phyloP scores from a whole-genome alignment of 2,797 vertebrate genomes.

The Triplophysa bombifrons region DNA sequence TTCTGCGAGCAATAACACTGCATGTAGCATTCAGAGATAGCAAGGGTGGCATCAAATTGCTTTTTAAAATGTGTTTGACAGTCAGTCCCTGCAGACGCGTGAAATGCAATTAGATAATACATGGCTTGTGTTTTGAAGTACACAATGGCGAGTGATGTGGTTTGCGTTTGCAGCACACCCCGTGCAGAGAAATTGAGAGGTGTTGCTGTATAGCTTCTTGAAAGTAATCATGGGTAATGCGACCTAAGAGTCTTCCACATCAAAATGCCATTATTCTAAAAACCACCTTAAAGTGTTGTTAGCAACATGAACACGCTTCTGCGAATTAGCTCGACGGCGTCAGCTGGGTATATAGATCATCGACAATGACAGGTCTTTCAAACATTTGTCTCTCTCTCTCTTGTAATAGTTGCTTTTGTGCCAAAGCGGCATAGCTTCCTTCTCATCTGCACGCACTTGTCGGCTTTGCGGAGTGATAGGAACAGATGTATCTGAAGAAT shows the following conservation, averaged over 20 bases:
- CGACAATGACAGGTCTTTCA: conserved; percentile 48
- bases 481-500: conserved; percentile 56
- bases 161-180: conserved; percentile 18
- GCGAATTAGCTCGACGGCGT: conserved; percentile 11
- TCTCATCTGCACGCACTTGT: conserved; percentile 22
- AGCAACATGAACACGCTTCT: conserved; percentile 23
- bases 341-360: conserved; percentile 44
- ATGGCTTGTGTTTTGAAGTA: conserved; percentile 31
- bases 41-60: conserved; percentile 19
- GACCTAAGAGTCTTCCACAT: not conserved
- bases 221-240: not conserved
- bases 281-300: conserved; percentile 17
- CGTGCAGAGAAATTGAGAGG: not conserved
- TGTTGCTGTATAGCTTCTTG: not conserved
- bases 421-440: conserved; percentile 18
- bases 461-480: conserved; percentile 48
- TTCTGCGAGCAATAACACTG: conserved; percentile 18
- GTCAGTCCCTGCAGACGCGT: conserved; percentile 39
- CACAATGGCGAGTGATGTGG: conserved; percentile 10
- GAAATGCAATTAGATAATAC: conserved; percentile 44
- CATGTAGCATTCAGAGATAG: conserved; percentile 26
- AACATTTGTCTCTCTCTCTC: conserved; percentile 50
- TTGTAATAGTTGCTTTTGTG: conserved; percentile 39
- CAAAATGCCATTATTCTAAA: not conserved
- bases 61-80: conserved; percentile 28